These are phyloP conservation scores for Ligdia adustata DNA, from an alignment of 2,888 invertebrate genomes.

Conservation along the genomic window DNA sequence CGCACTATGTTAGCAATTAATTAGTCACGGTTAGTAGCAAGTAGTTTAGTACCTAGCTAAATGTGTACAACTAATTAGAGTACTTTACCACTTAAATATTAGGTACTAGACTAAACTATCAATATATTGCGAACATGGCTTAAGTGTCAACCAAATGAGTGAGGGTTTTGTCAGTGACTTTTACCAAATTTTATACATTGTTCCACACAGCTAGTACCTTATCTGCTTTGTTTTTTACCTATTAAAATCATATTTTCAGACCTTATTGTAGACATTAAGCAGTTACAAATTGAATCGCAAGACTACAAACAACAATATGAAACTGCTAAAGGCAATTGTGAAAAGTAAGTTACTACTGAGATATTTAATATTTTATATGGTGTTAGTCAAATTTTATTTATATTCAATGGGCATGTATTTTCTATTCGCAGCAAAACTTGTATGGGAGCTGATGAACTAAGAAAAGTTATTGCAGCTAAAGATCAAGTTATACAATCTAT, in stretches of 20 bases:
- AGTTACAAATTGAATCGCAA: slow-evolving; percentile 50
- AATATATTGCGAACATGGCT: too few species aligned
- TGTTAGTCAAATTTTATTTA: neutral
- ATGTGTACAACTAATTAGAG: too few species aligned
- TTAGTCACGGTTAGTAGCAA: too few species aligned
- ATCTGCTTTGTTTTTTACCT: too few species aligned
- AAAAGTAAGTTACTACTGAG: slow-evolving; percentile 47
- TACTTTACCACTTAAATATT: too few species aligned
- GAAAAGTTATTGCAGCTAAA: slow-evolving; percentile 56
- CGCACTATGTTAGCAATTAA: too few species aligned
- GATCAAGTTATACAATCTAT: slow-evolving; percentile 60
- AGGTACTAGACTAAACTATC: too few species aligned
- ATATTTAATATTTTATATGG: neutral
- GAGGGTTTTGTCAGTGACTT: too few species aligned
- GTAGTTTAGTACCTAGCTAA: too few species aligned
- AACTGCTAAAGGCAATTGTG: slow-evolving; percentile 55
- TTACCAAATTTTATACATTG: too few species aligned
- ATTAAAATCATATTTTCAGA: slow-evolving; percentile 64
- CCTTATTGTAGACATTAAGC: slow-evolving; percentile 56
- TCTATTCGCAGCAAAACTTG: slow-evolving; percentile 59
- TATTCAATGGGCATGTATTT: neutral
- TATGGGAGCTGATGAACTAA: slow-evolving; percentile 51
- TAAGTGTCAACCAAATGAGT: too few species aligned
- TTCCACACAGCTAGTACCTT: too few species aligned
- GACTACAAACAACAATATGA: slow-evolving; percentile 50